Base-by-base conservation (phyloP, 2,888 invertebrate genomes). In the Petrophora chlorosata region DNA sequence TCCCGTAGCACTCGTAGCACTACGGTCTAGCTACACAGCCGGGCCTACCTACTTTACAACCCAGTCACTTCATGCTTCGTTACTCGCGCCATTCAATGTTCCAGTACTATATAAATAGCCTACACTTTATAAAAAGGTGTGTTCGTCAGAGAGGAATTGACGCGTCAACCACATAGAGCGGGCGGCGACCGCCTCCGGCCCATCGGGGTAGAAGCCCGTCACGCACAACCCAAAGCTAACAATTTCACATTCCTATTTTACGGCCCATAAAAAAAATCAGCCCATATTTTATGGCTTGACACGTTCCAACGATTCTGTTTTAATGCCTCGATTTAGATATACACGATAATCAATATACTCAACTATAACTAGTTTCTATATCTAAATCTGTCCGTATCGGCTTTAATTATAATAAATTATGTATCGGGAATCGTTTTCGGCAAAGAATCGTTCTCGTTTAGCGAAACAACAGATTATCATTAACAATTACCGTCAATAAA, bases 221-320 rank as follows among this genome's bases (percentile, higher is more conserved):
- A 65, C 57, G 54, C 53, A 16, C 45, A 38, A 50, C 59, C 45
- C 52, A 53, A 63, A 61, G 62, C 67, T 69, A 73, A 77, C 75
- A 71, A 73, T 72, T 71, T 67, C 65, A 65, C 71, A 71, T 69
- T 69, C 71, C 62, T 66, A 64, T 74, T 80, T 81, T 79, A 81
- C 76, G 70, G 74, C 59, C 69, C 71, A 72, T 82, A 79, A 83
- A 82, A 73, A 79, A 79, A 73, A 74, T 73, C 66, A 63, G 62
- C 64, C 65, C 67, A 70, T 73, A 73, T 79, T 81, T 79, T 79
- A 76, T 70, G 67, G 60, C 59, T 58, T 59, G 58, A 59, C 50
- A 65, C 65, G 62, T 75, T 69, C 67, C 63, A 63, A 58, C 56
- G 62, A 63, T 71, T 76, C 67, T 67, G 64, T 70, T 73, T 63